Percentiles rank a stretch among this genome's conserved stretches.
phyloP scores from a whole-genome alignment of 2,888 invertebrate species.

The Odontocerum albicorne region DNA sequence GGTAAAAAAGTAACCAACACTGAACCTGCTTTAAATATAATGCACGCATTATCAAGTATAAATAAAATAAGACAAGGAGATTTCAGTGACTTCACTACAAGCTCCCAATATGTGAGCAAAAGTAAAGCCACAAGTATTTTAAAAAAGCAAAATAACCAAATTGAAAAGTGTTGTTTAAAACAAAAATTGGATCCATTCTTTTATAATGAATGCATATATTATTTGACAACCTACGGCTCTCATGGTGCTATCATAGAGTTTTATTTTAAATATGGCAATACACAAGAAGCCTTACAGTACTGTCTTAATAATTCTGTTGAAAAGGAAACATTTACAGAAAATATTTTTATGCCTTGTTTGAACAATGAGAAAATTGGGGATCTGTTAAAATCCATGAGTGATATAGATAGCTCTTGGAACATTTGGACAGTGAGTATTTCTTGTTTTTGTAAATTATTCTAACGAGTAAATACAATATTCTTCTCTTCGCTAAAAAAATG shows the following conservation, averaged over 20 bases:
- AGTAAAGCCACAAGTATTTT: conserved; percentile 52
- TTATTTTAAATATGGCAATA: conserved; percentile 70
- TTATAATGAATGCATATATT: conserved; percentile 80
- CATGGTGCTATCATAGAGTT: conserved; percentile 74
- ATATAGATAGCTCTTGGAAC: conserved; percentile 65
- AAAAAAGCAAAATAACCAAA: conserved; percentile 40
- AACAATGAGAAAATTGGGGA: conserved; percentile 63
- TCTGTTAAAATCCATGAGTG: conserved; percentile 65
- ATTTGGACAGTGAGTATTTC: conserved; percentile 66
- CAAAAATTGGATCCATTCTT: conserved; percentile 58
- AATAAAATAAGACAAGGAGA: conserved; percentile 60
- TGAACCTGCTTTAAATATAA: conserved; percentile 62
- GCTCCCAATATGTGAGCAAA: conserved; percentile 46
- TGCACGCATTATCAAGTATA: conserved; percentile 60
- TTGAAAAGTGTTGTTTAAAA: conserved; percentile 44
- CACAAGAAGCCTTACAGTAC: conserved; percentile 69
- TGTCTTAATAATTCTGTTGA: conserved; percentile 69
- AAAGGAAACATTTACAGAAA: conserved; percentile 71
- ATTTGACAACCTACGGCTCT: conserved; percentile 78
- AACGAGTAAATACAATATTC: no score
- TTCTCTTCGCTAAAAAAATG: no score
- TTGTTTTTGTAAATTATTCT: no score
- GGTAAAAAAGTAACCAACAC: conserved; percentile 51
- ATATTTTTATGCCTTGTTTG: conserved; percentile 68
- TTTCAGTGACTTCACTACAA: conserved; percentile 56